phyloP scores from a whole-genome alignment of 2,113 vertebrate species.

The Leptocoma aspasia region DNA sequence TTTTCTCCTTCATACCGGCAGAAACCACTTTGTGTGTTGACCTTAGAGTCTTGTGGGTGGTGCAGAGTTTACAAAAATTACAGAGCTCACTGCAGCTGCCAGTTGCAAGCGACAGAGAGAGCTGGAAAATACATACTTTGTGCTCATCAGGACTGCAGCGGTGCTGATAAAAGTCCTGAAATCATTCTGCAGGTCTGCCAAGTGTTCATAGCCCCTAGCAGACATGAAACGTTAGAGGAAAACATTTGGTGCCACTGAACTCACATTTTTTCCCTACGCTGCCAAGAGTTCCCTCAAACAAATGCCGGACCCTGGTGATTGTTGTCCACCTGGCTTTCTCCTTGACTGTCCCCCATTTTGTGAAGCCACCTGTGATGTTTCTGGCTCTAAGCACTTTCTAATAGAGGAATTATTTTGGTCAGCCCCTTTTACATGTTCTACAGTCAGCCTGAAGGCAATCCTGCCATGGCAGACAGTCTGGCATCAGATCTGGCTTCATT shows the following conservation, averaged over 20 bases:
- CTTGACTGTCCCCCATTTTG: background rate
- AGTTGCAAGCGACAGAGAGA: background rate
- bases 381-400: background rate
- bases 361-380: background rate
- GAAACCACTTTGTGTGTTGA: conserved; percentile 40
- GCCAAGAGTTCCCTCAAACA: background rate
- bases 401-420: background rate
- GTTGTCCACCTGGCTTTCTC: background rate
- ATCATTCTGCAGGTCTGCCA: background rate
- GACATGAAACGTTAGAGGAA: background rate
- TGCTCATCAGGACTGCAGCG: background rate
- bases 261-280: background rate
- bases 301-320: accelerated
- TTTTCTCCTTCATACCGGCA: conserved; percentile 41
- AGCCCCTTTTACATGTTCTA: background rate
- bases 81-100: background rate
- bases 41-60: conserved; percentile 36
- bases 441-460: conserved; percentile 10
- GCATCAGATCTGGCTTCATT: conserved; percentile 47
- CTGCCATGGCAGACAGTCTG: conserved; percentile 44
- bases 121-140: background rate
- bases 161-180: background rate
- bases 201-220: background rate
- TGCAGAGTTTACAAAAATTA: conserved; percentile 38
- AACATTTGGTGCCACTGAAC: background rate